Percentiles rank a stretch among this genome's conserved stretches.
These are phyloP conservation scores for Hemitrygon akajei DNA, from an alignment of 2,797 vertebrate species.

Conservation along the genomic window DNA sequence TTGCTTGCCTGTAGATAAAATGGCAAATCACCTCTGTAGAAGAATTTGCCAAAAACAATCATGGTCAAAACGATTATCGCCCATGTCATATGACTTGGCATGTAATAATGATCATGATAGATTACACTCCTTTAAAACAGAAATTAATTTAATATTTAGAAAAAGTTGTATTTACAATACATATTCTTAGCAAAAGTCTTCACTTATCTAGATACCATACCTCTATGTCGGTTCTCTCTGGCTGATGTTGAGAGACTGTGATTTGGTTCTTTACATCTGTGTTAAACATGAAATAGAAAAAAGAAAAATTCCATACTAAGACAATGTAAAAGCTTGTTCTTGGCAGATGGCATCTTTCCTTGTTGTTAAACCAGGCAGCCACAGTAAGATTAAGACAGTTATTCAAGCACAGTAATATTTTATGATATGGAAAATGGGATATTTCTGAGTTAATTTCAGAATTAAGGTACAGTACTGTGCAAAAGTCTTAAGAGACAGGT, in stretches of 20 bases:
- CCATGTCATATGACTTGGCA: too few relatives aligned
- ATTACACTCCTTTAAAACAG: neutral
- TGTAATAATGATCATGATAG: too few relatives aligned
- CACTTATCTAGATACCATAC: conserved; percentile 50
- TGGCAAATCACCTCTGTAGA: too few relatives aligned
- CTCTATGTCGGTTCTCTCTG: conserved; percentile 54
- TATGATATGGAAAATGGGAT: neutral
- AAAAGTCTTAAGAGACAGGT: too few relatives aligned
- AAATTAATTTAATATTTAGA: neutral
- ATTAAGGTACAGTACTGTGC: too few relatives aligned
- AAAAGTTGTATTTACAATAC: neutral
- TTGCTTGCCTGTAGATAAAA: neutral
- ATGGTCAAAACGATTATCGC: too few relatives aligned
- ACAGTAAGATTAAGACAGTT: neutral
- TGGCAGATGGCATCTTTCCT: neutral
- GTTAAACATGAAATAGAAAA: conserved; percentile 33
- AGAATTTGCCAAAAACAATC: too few relatives aligned
- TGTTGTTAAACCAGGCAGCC: neutral
- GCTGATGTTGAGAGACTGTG: conserved; percentile 57
- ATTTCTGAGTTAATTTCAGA: neutral
- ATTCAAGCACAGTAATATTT: neutral
- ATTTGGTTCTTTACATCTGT: conserved; percentile 72
- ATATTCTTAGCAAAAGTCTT: neutral
- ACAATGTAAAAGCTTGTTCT: neutral
- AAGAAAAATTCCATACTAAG: neutral